Percentiles rank a stretch among this genome's conserved stretches.
phyloP scores from a whole-genome alignment of 2,113 vertebrate species.

The Cnemophilus loriae region DNA sequence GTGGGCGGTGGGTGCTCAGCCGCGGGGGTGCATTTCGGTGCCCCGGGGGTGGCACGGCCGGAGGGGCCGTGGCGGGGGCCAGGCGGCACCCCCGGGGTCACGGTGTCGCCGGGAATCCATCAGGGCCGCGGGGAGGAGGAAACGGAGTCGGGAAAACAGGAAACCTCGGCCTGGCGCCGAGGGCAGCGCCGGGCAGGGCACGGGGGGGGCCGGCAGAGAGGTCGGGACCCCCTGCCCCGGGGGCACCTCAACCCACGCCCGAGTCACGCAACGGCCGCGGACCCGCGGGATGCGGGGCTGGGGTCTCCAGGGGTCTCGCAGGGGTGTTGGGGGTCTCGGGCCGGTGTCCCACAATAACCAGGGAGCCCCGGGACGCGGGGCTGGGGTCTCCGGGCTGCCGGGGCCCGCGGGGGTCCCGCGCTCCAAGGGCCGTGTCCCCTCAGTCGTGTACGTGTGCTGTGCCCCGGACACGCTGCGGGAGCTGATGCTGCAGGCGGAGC shows the following conservation, averaged over 20 bases:
- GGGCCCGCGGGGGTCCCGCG: neutral
- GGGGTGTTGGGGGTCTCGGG: neutral
- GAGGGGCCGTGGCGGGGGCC: neutral
- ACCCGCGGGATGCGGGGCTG: neutral
- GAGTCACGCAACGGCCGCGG: neutral
- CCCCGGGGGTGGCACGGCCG: neutral
- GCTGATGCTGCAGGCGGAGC: conserved; percentile 82
- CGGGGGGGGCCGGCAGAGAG: neutral
- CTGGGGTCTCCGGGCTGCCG: neutral
- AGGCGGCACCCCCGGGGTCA: neutral
- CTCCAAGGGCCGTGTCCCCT: neutral
- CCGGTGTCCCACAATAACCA: fast-evolving
- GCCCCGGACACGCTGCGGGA: conserved; percentile 80
- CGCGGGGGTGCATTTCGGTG: neutral
- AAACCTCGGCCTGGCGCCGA: neutral
- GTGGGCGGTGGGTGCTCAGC: neutral
- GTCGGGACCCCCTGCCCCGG: neutral
- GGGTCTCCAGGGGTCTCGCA: neutral
- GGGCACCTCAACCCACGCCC: fast-evolving
- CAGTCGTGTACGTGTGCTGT: conserved; percentile 92
- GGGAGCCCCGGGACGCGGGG: fast-evolving
- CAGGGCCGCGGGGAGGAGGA: neutral
- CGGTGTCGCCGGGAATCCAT: neutral
- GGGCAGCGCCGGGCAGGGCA: neutral
- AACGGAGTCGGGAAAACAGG: conserved; percentile 38